A percentile compares a stretch with the other conserved stretches of the same genome.
phyloP scores from a whole-genome alignment of 2,113 vertebrate genomes.

The Bos taurus region DNA sequence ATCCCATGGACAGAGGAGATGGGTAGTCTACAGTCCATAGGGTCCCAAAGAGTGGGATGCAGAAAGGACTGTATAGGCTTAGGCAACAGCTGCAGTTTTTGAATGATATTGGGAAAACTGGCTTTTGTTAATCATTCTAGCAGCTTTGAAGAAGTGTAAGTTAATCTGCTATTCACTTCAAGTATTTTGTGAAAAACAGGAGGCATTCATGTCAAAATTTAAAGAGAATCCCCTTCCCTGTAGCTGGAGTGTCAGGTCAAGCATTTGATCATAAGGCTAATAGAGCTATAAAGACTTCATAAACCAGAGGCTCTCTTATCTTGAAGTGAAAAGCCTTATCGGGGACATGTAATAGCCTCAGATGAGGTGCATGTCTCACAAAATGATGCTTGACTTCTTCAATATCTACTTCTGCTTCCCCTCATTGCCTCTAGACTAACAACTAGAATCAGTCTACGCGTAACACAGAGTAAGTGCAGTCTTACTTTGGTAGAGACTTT shows the following conservation, averaged over 20 bases:
- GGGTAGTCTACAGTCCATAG: background rate
- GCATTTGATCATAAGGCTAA: background rate
- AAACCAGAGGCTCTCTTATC: background rate
- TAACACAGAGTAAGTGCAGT: background rate
- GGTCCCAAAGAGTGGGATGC: background rate
- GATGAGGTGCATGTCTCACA: background rate
- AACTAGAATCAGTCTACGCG: background rate
- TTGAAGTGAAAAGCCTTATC: background rate
- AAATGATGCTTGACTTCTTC: background rate
- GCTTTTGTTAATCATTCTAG: background rate
- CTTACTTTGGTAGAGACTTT: background rate
- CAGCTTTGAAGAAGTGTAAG: background rate
- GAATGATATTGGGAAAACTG: background rate
- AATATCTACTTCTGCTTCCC: background rate
- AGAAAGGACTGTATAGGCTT: background rate
- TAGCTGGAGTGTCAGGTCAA: background rate
- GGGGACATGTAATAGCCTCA: background rate
- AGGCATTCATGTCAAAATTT: background rate
- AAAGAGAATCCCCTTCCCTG: background rate
- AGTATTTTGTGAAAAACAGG: background rate
- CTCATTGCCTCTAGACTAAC: background rate
- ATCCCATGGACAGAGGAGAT: background rate
- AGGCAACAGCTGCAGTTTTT: background rate
- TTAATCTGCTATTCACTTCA: background rate
- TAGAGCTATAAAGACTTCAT: background rate